Conservation (phyloP, 2,113 vertebrate species). For the Microcebus lehilahytsara region DNA sequence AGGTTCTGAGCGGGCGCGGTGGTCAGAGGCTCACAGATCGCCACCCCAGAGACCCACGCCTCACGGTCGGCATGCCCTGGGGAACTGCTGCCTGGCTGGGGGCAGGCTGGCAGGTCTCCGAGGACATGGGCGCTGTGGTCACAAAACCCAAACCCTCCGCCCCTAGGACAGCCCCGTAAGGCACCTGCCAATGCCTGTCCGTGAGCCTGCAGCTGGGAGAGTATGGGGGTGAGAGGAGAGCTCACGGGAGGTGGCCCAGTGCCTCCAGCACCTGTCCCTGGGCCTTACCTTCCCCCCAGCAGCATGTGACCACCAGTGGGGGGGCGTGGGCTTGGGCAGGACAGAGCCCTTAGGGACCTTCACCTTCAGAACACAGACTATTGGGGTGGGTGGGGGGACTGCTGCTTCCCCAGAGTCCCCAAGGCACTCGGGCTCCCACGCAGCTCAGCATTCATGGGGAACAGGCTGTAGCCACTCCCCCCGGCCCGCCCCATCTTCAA, state of each 20-base stretch:
- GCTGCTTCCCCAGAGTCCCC: neutral
- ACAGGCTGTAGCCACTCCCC: neutral
- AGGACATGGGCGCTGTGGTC: neutral
- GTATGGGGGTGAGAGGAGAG: neutral
- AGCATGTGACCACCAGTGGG: neutral
- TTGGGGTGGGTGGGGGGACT: neutral
- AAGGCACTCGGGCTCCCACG: neutral
- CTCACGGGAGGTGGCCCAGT: neutral
- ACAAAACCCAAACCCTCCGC: neutral
- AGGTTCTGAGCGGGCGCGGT: neutral
- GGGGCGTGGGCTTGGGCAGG: no score
- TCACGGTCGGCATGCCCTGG: accelerated
- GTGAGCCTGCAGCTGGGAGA: accelerated
- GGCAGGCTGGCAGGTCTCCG: neutral
- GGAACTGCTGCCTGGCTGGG: neutral
- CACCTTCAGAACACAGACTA: neutral
- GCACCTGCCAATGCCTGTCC: no score
- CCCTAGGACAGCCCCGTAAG: neutral
- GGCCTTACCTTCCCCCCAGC: neutral
- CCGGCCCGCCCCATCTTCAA: neutral
- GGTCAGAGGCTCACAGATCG: neutral
- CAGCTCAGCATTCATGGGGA: neutral
- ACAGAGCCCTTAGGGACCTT: neutral
- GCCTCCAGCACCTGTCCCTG: neutral
- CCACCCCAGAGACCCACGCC: neutral